Conservation (phyloP, 92 coral and sea anemone genomes). For the Siderastrea siderea region DNA sequence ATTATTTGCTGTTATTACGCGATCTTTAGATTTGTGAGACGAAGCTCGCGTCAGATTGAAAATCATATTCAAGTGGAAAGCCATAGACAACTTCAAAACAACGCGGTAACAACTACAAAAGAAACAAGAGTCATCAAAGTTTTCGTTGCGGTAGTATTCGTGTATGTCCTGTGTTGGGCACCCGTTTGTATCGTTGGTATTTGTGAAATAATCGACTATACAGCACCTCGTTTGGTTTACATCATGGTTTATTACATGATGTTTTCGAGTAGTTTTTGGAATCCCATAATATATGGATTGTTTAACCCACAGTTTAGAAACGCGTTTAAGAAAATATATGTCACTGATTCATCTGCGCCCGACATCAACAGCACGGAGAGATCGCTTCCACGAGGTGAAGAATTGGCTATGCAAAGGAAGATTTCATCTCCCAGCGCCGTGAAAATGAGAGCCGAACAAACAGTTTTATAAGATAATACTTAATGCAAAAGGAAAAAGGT, state of each 20-base stretch:
- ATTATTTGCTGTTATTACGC: slow-evolving; percentile 70
- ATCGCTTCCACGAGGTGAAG: background rate
- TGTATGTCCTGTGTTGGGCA: slow-evolving; percentile 72
- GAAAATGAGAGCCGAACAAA: background rate
- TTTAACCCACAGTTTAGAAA: slow-evolving; percentile 78
- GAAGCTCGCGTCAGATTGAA: slow-evolving; percentile 59
- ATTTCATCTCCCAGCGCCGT: background rate
- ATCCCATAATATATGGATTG: slow-evolving; percentile 78
- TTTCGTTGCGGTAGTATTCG: slow-evolving; percentile 75
- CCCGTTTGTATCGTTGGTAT: slow-evolving; percentile 73
- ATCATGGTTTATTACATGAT: slow-evolving; percentile 63
- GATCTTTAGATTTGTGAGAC: slow-evolving; percentile 61
- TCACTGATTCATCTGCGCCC: background rate
- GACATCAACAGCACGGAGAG: background rate
- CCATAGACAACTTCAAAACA: background rate
- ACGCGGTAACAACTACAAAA: slow-evolving; percentile 6
- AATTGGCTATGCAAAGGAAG: background rate
- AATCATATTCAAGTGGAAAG: slow-evolving; percentile 29
- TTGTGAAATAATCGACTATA: slow-evolving; percentile 56
- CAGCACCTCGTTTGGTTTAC: slow-evolving; percentile 51
- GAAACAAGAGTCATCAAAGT: slow-evolving; percentile 68
- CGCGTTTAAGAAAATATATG: slow-evolving; percentile 55
- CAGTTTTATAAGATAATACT: background rate
- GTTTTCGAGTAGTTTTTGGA: slow-evolving; percentile 77
- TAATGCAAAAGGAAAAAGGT: too few species aligned